A percentile compares a stretch with the other conserved stretches of the same genome.
phyloP scores from a whole-genome alignment of 2,888 invertebrate genomes.

The Boloria euphrosyne region DNA sequence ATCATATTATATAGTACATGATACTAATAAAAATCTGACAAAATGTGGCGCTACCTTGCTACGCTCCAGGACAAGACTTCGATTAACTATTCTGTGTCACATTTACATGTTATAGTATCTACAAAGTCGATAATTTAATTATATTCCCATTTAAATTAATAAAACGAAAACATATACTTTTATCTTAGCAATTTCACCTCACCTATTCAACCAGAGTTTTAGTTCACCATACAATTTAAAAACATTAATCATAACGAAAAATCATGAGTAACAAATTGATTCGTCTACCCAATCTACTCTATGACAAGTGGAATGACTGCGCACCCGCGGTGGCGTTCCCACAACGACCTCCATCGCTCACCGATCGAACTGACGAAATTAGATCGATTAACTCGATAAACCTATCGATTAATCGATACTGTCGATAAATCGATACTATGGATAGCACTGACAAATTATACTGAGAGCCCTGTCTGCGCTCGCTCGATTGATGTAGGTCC shows the following conservation, averaged over 20 bases:
- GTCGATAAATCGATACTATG: slow-evolving; percentile 70
- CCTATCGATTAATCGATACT: slow-evolving; percentile 67
- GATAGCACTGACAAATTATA: slow-evolving; percentile 78
- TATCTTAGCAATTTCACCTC: too few relatives aligned
- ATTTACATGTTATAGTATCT: too few relatives aligned
- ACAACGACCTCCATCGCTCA: slow-evolving; percentile 75
- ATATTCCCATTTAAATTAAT: too few relatives aligned
- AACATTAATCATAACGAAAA: background rate
- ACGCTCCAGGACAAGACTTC: too few relatives aligned
- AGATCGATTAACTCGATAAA: slow-evolving; percentile 81
- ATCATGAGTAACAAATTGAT: background rate
- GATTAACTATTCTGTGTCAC: too few relatives aligned
- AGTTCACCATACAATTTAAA: background rate
- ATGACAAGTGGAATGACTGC: slow-evolving; percentile 62
- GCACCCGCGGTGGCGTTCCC: slow-evolving; percentile 77
- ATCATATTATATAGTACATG: too few relatives aligned
- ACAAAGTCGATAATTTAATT: too few relatives aligned
- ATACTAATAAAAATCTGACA: too few relatives aligned
- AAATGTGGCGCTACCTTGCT: too few relatives aligned
- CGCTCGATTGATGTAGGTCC: slow-evolving; percentile 37
- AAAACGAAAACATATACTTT: too few relatives aligned
- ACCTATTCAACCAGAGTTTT: too few relatives aligned
- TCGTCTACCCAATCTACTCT: slow-evolving; percentile 49
- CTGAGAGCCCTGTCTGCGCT: slow-evolving; percentile 63
- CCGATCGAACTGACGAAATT: slow-evolving; percentile 76